phyloP scores from a whole-genome alignment of 2,113 vertebrate species.

The Leiothrix lutea region DNA sequence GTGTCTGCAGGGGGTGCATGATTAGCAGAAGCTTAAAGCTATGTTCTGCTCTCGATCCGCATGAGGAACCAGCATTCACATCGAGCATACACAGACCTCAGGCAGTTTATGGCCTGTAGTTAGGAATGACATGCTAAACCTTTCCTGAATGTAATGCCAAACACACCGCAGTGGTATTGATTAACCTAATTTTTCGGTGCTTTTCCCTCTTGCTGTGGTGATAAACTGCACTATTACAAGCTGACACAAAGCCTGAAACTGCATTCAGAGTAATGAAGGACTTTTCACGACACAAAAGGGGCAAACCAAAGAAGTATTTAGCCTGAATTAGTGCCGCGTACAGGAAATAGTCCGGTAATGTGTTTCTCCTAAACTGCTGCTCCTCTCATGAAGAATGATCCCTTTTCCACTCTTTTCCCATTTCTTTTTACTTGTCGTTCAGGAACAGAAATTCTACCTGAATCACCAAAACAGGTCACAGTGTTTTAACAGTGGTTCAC shows the following conservation, averaged over 20 bases:
- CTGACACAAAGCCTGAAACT: slow-evolving; percentile 39
- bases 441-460: not conserved
- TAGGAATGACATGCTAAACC: slow-evolving; percentile 19
- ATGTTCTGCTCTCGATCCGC: not conserved
- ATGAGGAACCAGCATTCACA: not conserved
- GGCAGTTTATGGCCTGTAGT: not conserved
- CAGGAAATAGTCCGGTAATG: slow-evolving; percentile 1
- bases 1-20: not conserved
- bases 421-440: not conserved
- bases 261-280: slow-evolving; percentile 50
- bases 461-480: not conserved
- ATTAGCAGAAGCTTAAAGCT: not conserved
- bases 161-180: slow-evolving; percentile 49
- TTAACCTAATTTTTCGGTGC: slow-evolving; percentile 63
- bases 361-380: not conserved
- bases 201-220: slow-evolving; percentile 22
- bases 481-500: not conserved
- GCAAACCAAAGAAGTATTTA: not conserved
- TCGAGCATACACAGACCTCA: not conserved
- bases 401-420: not conserved
- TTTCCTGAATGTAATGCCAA: slow-evolving; percentile 26
- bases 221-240: slow-evolving; percentile 51
- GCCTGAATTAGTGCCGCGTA: not conserved
- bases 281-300: not conserved
- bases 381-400: not conserved